phyloP scores from a whole-genome alignment of 2,888 invertebrate species.

The Heteromurus nitidus region DNA sequence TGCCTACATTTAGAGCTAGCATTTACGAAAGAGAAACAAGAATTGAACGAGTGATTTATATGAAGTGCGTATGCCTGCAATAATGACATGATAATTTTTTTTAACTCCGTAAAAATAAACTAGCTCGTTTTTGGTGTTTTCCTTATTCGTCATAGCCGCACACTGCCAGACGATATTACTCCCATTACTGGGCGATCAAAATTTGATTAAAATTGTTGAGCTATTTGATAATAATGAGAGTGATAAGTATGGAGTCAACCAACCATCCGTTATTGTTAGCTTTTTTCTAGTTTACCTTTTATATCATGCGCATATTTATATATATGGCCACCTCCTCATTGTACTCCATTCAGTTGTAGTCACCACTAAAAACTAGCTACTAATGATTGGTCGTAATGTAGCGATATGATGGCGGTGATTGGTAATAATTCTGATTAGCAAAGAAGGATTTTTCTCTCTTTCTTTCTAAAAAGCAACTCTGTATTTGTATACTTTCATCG shows the following conservation, averaged over 20 bases:
- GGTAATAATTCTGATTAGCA: constrained; percentile 1
- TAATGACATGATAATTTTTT: too few species aligned
- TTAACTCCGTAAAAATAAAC: constrained; percentile 17
- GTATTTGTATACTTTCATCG: background rate
- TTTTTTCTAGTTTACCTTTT: background rate
- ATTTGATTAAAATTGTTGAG: constrained; percentile 31
- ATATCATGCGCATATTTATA: background rate
- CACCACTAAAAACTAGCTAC: constrained; percentile 3
- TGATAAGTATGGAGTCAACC: background rate
- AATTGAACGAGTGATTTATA: too few species aligned
- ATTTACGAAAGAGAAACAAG: too few species aligned
- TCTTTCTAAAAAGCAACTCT: too few species aligned
- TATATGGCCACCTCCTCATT: background rate
- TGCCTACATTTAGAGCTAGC: too few species aligned
- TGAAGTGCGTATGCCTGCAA: too few species aligned
- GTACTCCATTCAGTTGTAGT: background rate
- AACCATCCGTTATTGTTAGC: too few species aligned
- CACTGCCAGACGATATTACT: background rate
- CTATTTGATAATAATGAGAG: constrained; percentile 17
- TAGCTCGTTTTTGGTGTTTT: constrained; percentile 2
- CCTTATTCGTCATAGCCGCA: constrained; percentile 3
- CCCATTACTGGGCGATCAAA: constrained; percentile 20
- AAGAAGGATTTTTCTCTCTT: background rate
- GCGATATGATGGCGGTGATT: background rate
- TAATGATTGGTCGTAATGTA: background rate